Base-by-base conservation (phyloP, 2,797 vertebrate genomes). In the Somateria mollissima region DNA sequence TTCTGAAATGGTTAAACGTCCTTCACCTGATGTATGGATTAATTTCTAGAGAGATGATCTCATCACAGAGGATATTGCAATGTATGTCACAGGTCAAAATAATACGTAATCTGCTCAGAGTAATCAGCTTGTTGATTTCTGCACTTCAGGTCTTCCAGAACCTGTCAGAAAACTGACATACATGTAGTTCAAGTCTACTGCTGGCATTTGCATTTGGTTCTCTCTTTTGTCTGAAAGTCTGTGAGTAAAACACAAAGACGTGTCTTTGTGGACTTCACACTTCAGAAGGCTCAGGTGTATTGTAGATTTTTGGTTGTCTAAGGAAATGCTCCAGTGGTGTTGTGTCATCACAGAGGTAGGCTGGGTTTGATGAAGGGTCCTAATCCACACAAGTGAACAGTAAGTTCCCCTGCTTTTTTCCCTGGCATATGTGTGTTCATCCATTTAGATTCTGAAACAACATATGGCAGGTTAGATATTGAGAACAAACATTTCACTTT, bases 61-160 rank as follows among this genome's bases (percentile, higher is more conserved):
- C 32, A 34, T 87, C 54, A 18, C 37, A 87, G 47, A 92, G 61
- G 71, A 54, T 90, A 82, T 76, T 2, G 4, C 75, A 94, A 89
- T 10, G 13, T 89, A 71, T 89, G 51, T 60, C 84, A 82, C 65
- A 75, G 72, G 75, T 89, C 81, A 90, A 69, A 89, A 90, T 76
- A 84, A 88, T 77, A 60, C 34, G 13, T 92, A 84, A 94, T 71
- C 58, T 72, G 78, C 75, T 96, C 81, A 71, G 20, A 67, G 54
- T 93, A 89, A 92, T 92, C 88, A 90, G 61, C 89, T 83, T 79
- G 53, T 83, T 93, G 84, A 93, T 94, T 95, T 90, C 82, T 90
- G 67, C 80, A 41, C 24, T 75, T 84, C 43, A 47, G 8, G n/a
- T 86, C 77, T 95, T 92, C 61, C 39, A 82, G 73, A 94, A 87